phyloP scores from a whole-genome alignment of 2,113 vertebrate species.

The Anarhynchus alexandrinus region DNA sequence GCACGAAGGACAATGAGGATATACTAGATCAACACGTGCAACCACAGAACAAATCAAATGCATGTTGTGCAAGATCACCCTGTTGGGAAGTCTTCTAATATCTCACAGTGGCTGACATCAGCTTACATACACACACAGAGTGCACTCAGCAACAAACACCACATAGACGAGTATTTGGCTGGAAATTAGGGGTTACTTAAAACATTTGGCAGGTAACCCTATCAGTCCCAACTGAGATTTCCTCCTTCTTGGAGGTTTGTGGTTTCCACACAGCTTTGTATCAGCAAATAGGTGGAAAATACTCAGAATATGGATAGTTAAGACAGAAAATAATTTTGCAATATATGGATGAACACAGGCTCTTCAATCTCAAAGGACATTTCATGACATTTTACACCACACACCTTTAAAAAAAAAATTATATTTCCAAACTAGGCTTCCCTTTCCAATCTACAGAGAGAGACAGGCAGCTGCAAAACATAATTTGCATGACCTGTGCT shows the following conservation, averaged over 20 bases:
- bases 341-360: neutral
- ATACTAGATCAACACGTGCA: neutral
- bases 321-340: neutral
- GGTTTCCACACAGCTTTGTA: neutral
- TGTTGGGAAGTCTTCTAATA: neutral
- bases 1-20: neutral
- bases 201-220: neutral
- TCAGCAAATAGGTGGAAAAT: neutral
- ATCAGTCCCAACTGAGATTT: neutral
- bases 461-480: neutral
- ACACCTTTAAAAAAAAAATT: neutral
- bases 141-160: neutral
- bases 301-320: neutral
- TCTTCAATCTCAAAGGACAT: neutral
- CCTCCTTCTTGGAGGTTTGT: neutral
- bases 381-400: neutral
- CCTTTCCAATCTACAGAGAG: neutral
- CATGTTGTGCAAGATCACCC: accelerated
- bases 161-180: neutral
- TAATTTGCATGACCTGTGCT: neutral
- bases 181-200: neutral
- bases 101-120: neutral
- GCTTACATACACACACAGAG: neutral
- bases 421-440: neutral
- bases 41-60: neutral